Percentiles rank a stretch among this genome's conserved stretches.
Evolutionary conservation across 2,797 vertebrate species (phyloP).

Genomic region (Lithobates sylvaticus): DNA sequence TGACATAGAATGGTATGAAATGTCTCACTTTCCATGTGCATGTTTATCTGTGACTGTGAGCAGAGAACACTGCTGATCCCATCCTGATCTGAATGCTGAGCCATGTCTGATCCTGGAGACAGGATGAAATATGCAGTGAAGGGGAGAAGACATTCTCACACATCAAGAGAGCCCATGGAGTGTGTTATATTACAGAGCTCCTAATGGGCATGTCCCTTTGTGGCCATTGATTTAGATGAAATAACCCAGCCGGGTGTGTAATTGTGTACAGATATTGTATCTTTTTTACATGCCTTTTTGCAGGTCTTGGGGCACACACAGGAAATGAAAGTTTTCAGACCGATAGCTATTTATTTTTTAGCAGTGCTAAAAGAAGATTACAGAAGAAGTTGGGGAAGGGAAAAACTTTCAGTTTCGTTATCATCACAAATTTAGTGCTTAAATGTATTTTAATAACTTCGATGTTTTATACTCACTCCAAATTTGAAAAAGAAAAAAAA

Average conservation of each 20-base stretch:
- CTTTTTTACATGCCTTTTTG: conserved; percentile 50
- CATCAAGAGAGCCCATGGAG: conserved; percentile 58
- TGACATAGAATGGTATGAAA: not conserved
- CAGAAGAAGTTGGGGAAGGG: conserved; percentile 14
- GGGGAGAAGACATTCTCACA: conserved; percentile 57
- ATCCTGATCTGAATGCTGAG: conserved; percentile 44
- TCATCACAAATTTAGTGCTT: conserved; percentile 3
- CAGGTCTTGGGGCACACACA: conserved; percentile 55
- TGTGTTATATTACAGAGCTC: conserved; percentile 59
- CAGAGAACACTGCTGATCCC: conserved; percentile 20
- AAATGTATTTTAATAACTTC: conserved; percentile 7
- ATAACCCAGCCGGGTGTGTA: conserved; percentile 70
- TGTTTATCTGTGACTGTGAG: not conserved
- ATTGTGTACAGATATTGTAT: conserved; percentile 66
- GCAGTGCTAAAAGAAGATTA: conserved; percentile 47
- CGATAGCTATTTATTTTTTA: conserved; percentile 55
- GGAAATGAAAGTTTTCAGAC: conserved; percentile 67
- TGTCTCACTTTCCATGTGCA: not conserved
- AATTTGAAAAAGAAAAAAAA: conserved; percentile 16
- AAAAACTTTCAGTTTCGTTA: conserved; percentile 40
- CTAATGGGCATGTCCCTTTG: conserved; percentile 65
- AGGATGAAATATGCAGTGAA: conserved; percentile 61
- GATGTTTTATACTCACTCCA: not conserved
- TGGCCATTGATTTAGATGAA: conserved; percentile 70
- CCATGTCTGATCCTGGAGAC: conserved; percentile 7